These are phyloP conservation scores for Neolamprologus sp. DNA, from an alignment of 2,113 vertebrate genomes.

Conservation along the genomic window DNA sequence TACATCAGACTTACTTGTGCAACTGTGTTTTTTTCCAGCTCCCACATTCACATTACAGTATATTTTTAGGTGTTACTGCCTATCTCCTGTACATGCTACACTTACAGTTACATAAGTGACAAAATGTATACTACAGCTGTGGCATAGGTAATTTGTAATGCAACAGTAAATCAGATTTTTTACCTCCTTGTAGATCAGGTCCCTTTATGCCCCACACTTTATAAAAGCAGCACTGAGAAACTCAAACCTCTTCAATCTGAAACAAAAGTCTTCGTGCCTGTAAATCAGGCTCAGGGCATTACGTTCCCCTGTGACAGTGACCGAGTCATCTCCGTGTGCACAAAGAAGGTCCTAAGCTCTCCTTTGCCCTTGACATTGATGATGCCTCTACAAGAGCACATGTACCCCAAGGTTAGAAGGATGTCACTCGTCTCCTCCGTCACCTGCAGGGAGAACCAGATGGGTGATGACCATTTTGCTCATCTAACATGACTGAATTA, in stretches of 20 bases:
- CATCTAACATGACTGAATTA: neutral
- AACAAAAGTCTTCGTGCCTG: neutral
- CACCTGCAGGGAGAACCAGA: conserved; percentile 58
- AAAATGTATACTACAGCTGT: conserved; percentile 48
- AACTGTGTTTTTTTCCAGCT: neutral
- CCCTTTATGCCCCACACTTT: neutral
- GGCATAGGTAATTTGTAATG: conserved; percentile 7
- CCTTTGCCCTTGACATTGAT: conserved; percentile 99
- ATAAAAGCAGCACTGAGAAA: neutral
- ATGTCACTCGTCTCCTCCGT: conserved; percentile 90
- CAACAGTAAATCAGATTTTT: neutral
- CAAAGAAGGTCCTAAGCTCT: conserved; percentile 93
- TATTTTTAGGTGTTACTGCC: conserved; percentile 7
- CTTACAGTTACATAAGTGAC: conserved; percentile 43
- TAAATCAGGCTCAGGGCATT: conserved; percentile 52
- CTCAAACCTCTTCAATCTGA: neutral
- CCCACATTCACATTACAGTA: neutral
- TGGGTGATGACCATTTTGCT: neutral
- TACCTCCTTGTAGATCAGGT: neutral
- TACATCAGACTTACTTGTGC: neutral
- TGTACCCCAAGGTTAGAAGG: conserved; percentile 85
- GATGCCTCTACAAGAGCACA: conserved; percentile 90
- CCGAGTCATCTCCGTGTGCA: conserved; percentile 92
- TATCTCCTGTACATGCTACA: conserved; percentile 50
- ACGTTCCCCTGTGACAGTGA: conserved; percentile 86